Evolutionary conservation across 1,140 invertebrate genomes (phyloP).

Genomic region (Spodoptera frugiperda): DNA sequence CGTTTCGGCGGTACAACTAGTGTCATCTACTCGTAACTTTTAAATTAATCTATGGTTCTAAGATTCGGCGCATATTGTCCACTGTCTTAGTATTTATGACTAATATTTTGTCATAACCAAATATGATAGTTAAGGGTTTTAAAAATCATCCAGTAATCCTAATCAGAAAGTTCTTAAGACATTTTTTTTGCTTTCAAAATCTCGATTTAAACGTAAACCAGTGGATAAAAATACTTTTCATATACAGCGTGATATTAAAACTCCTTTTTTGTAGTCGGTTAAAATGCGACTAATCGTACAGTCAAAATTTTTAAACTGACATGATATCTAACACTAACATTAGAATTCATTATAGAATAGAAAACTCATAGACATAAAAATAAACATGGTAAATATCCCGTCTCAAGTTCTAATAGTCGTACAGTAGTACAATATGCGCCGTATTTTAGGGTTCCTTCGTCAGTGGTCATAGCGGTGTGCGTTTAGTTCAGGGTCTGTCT

Average conservation of each 20-base stretch:
- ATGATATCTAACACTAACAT: too few species aligned
- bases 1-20: slow-evolving; percentile 19
- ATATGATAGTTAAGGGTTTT: not conserved
- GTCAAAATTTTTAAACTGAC: too few species aligned
- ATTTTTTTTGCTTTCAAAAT: not conserved
- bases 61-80: slow-evolving; percentile 20
- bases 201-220: too few species aligned
- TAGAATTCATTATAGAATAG: too few species aligned
- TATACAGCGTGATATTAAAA: not conserved
- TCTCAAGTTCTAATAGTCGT: not conserved
- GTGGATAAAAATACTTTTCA: not conserved
- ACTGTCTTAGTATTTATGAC: not conserved
- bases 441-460: slow-evolving; percentile 1
- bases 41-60: slow-evolving; percentile 35
- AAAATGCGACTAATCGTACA: not conserved
- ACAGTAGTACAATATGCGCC: slow-evolving; percentile 15
- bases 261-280: not conserved
- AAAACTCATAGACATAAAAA: too few species aligned
- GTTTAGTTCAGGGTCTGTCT: slow-evolving; percentile 54
- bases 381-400: too few species aligned
- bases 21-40: slow-evolving; percentile 9
- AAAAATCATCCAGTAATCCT: not conserved
- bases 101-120: not conserved
- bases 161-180: not conserved
- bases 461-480: not conserved